Evolutionary conservation across 2,888 invertebrate genomes (phyloP).

Genomic region (Alcis repandata): DNA sequence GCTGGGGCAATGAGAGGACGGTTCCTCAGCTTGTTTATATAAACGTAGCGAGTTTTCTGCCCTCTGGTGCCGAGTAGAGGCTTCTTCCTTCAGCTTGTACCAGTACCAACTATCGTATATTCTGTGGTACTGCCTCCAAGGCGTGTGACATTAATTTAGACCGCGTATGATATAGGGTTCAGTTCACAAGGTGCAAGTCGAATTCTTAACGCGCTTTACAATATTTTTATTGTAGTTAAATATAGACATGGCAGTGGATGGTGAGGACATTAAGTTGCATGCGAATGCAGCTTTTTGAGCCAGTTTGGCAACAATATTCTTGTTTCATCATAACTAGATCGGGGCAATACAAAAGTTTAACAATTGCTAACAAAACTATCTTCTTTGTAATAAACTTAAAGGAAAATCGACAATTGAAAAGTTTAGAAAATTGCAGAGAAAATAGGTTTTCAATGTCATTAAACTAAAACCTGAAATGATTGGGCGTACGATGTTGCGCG

Average conservation of each 20-base stretch:
- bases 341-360: no score
- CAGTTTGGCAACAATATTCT: slow-evolving; percentile 5
- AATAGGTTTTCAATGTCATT: no score
- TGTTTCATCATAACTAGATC: neutral
- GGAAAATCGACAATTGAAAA: no score
- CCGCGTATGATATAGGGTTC: slow-evolving; percentile 23
- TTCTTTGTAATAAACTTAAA: neutral
- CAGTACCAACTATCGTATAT: no score
- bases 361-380: no score
- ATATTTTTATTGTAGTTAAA: slow-evolving; percentile 37
- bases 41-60: slow-evolving; percentile 62
- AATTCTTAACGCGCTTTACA: slow-evolving; percentile 29
- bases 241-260: slow-evolving; percentile 16
- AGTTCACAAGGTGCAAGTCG: slow-evolving; percentile 33
- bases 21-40: slow-evolving; percentile 72
- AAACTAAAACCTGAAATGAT: neutral
- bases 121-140: neutral
- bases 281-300: slow-evolving; percentile 20
- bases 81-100: neutral
- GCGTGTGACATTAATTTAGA: slow-evolving; percentile 34
- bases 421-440: no score
- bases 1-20: slow-evolving; percentile 74
- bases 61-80: slow-evolving; percentile 76
- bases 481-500: neutral
- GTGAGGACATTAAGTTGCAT: slow-evolving; percentile 13